Percentiles rank a stretch among this genome's conserved stretches.
phyloP scores from a whole-genome alignment of 2,113 vertebrate genomes.

The Pangasianodon hypophthalmus region DNA sequence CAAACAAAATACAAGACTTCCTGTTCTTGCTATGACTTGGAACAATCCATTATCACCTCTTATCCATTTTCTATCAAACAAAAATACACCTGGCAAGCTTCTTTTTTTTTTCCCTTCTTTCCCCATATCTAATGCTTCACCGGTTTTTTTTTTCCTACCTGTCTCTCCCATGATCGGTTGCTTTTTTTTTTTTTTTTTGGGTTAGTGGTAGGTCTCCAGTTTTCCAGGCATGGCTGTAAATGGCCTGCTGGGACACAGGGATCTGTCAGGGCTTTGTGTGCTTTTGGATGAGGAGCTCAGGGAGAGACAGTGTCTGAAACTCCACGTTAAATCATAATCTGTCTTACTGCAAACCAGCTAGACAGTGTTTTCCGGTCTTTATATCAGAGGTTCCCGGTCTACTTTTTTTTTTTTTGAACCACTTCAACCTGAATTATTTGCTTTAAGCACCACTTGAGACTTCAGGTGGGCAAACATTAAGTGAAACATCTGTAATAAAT shows the following conservation, averaged over 20 bases:
- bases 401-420: neutral
- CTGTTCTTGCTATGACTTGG: neutral
- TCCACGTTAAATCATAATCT: slow-evolving; percentile 11
- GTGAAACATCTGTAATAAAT: neutral
- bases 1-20: neutral
- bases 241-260: neutral
- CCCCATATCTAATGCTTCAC: neutral
- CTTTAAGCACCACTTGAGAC: neutral
- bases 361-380: neutral
- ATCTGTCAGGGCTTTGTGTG: slow-evolving; percentile 2
- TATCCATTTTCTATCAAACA: neutral
- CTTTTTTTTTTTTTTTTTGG: slow-evolving; percentile 27
- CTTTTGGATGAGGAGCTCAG: slow-evolving; percentile 3
- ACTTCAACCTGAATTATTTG: neutral
- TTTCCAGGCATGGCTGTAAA: slow-evolving; percentile 37
- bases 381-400: neutral
- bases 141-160: neutral
- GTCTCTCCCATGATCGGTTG: slow-evolving; percentile 18
- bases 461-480: neutral
- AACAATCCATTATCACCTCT: neutral
- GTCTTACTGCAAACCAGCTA: neutral
- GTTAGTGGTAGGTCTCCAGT: slow-evolving; percentile 4
- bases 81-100: neutral
- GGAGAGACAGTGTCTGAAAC: neutral
- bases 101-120: neutral